A percentile compares a stretch with the other conserved stretches of the same genome.
These are phyloP conservation scores for Leucopsar rothschildi DNA, from an alignment of 2,113 vertebrate species.

Conservation along the genomic window DNA sequence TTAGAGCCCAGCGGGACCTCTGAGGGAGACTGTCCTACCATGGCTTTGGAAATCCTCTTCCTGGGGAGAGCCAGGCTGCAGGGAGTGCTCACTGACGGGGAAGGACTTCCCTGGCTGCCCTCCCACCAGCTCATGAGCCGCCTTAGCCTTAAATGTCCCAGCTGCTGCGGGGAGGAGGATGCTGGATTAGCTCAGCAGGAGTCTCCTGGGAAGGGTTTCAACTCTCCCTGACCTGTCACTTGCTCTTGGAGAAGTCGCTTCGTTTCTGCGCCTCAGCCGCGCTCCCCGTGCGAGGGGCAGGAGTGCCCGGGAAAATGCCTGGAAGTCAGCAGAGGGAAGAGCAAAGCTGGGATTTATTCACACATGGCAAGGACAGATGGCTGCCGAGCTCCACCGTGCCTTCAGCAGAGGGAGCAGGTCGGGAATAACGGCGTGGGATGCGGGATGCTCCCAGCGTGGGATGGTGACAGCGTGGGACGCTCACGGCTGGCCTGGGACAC, in stretches of 20 bases:
- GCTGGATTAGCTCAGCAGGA: slow-evolving; percentile 8
- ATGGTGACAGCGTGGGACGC: background rate
- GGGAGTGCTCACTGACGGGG: background rate
- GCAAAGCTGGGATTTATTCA: background rate
- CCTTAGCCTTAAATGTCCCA: slow-evolving; percentile 25
- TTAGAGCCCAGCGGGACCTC: background rate
- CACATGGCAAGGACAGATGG: background rate
- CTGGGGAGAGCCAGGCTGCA: background rate
- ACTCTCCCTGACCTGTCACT: slow-evolving; percentile 20
- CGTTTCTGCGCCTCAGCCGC: rapidly evolving
- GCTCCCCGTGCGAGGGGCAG: background rate
- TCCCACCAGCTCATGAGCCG: background rate
- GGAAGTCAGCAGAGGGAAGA: background rate
- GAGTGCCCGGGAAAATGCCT: background rate
- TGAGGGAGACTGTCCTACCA: background rate
- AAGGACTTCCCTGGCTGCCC: slow-evolving; percentile 25
- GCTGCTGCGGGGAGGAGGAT: slow-evolving; percentile 25
- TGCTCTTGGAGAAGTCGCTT: background rate
- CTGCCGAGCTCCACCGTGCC: background rate
- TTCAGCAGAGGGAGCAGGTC: background rate
- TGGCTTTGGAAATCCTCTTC: background rate
- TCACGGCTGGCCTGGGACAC: background rate
- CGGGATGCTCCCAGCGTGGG: background rate
- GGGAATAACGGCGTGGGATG: background rate
- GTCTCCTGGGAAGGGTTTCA: slow-evolving; percentile 36